These are phyloP conservation scores for Malurus melanocephalus DNA, from an alignment of 2,113 vertebrate species.

Conservation along the genomic window DNA sequence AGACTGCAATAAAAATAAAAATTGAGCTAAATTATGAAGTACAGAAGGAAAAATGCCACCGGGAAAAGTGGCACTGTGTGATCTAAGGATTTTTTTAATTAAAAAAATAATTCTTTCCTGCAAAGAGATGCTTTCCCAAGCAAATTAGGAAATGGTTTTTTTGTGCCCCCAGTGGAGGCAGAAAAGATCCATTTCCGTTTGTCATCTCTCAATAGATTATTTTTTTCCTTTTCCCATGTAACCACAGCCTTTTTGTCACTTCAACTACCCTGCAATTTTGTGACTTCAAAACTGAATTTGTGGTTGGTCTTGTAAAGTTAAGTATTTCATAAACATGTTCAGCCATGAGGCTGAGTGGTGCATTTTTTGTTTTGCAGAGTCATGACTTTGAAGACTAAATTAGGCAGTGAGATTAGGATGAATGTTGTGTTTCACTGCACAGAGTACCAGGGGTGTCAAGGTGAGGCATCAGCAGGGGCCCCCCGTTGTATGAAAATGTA, in stretches of 20 bases:
- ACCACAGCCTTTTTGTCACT: neutral
- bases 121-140: neutral
- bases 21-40: neutral
- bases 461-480: neutral
- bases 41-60: neutral
- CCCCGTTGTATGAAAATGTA: neutral
- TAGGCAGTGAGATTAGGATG: neutral
- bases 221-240: neutral
- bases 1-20: neutral
- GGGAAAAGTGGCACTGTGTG: neutral
- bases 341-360: neutral
- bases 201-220: neutral
- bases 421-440: neutral
- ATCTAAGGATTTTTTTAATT: neutral
- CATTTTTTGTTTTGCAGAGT: neutral
- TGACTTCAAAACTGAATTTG: neutral
- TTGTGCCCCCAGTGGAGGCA: neutral
- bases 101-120: neutral
- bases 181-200: neutral
- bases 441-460: neutral
- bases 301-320: neutral
- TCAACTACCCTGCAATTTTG: neutral
- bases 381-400: neutral
- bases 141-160: neutral
- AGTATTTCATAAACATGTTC: neutral